These are phyloP conservation scores for Leucoma salicis DNA, from an alignment of 2,888 invertebrate species.

Conservation along the genomic window DNA sequence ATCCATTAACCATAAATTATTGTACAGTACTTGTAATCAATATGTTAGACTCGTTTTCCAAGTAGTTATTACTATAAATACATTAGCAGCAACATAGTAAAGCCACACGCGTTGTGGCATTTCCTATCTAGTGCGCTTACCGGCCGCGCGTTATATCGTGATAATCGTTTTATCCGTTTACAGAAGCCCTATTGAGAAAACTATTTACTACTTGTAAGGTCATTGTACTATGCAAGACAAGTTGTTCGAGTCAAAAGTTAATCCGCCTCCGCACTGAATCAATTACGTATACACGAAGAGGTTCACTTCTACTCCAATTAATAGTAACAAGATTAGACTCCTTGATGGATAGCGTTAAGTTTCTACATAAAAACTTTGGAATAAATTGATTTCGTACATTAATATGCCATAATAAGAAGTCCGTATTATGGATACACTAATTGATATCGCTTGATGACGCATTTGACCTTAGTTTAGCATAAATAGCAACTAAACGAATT, in stretches of 20 bases:
- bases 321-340: conserved; percentile 64
- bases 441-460: no score
- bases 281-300: conserved; percentile 58
- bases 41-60: conserved; percentile 26
- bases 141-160: conserved; percentile 51
- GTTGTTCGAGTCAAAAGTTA: conserved; percentile 55
- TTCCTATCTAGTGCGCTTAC: conserved; percentile 40
- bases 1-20: conserved; percentile 5
- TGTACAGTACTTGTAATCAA: conserved; percentile 8
- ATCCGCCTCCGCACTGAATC: conserved; percentile 63
- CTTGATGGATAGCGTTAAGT: conserved; percentile 44
- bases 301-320: conserved; percentile 57
- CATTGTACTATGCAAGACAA: conserved; percentile 53
- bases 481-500: no score
- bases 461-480: no score
- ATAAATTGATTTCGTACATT: conserved; percentile 43
- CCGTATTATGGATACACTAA: no score
- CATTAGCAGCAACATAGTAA: conserved; percentile 36
- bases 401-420: conserved; percentile 17
- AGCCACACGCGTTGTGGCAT: conserved; percentile 45
- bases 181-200: conserved; percentile 65
- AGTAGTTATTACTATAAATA: conserved; percentile 29
- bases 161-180: conserved; percentile 69
- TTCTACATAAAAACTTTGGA: conserved; percentile 47
- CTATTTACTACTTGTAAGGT: conserved; percentile 60